Percentiles rank a stretch among this genome's conserved stretches.
phyloP scores from a whole-genome alignment of 2,797 vertebrate genomes.

The Pristis pectinata region DNA sequence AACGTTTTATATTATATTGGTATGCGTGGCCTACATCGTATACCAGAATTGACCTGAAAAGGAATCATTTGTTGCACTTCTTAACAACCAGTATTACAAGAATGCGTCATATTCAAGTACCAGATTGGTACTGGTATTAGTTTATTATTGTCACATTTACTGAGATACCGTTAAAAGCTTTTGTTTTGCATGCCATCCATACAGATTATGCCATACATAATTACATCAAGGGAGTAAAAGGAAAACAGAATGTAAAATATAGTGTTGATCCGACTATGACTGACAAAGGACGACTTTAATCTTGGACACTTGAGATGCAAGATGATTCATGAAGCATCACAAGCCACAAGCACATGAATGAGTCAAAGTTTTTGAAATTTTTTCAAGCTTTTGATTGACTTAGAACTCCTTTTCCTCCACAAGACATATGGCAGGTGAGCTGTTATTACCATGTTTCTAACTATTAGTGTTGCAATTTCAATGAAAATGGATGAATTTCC shows the following conservation, averaged over 20 bases:
- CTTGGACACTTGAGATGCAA: background rate
- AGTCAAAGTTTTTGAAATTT: background rate
- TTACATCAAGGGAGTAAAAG: too few relatives aligned
- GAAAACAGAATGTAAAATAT: too few relatives aligned
- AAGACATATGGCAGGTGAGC: background rate
- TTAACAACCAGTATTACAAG: background rate
- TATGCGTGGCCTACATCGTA: background rate
- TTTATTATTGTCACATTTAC: too few relatives aligned
- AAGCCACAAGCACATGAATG: background rate
- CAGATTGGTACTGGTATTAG: background rate
- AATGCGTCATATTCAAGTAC: background rate
- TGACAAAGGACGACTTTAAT: background rate
- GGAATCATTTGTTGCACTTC: background rate
- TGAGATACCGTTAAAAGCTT: too few relatives aligned
- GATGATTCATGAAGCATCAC: background rate
- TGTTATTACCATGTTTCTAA: background rate
- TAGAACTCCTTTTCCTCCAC: background rate
- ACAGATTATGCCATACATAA: too few relatives aligned
- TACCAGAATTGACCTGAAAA: background rate
- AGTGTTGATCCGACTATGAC: background rate
- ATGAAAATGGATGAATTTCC: background rate
- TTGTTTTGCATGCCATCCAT: too few relatives aligned
- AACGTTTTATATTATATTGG: background rate
- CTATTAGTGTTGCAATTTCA: background rate
- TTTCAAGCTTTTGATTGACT: background rate